Base-by-base conservation (phyloP, 2,888 invertebrate genomes). In the Sepiola atlantica region DNA sequence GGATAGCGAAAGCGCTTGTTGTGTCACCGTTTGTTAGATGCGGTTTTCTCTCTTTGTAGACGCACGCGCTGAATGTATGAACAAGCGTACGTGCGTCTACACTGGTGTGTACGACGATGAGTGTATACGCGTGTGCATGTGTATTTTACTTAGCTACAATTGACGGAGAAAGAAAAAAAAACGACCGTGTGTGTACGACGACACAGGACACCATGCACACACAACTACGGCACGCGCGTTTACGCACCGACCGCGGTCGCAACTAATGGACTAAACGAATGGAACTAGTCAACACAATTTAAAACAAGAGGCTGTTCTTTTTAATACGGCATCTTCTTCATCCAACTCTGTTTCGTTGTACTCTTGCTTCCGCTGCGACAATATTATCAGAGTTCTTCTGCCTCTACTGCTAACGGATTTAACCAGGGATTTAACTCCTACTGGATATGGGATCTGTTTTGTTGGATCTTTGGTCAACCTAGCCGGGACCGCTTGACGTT, bases 311-410 rank as follows among this genome's bases (percentile, higher is more conserved):
- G 77, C 77, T 77, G 77, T 77, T n/a, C n/a, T n/a, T 32, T 32
- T 32, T 32, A 32, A 12, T n/a, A 77, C 77, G n/a, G 77, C n/a
- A 77, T 77, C n/a, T 77, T 77, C 77, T 77, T 77, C n/a, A 32
- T 77, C 77, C 77, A 3, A 16, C 77, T 77, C n/a, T n/a, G n/a
- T 77, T 77, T 77, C 77, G n/a, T 77, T 45, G n/a, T 77, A 77
- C 77, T 77, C 77, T 77, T n/a, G 77, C n/a, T 77, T 77, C 77
- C 77, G 77, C n/a, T 77, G 77, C 77, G 77, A 77, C 77, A 77
- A 77, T n/a, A 77, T 32, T n/a, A 77, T 8, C 45, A 45, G n/a
- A 32, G 77, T 77, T 77, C 77, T 77, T 77, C 77, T n/a, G n/a
- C 77, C 32, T 77, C 77, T 77, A n/a, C 77, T n/a, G n/a, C 77